phyloP scores from a whole-genome alignment of 2,888 invertebrate species.

The Phasia obesa region DNA sequence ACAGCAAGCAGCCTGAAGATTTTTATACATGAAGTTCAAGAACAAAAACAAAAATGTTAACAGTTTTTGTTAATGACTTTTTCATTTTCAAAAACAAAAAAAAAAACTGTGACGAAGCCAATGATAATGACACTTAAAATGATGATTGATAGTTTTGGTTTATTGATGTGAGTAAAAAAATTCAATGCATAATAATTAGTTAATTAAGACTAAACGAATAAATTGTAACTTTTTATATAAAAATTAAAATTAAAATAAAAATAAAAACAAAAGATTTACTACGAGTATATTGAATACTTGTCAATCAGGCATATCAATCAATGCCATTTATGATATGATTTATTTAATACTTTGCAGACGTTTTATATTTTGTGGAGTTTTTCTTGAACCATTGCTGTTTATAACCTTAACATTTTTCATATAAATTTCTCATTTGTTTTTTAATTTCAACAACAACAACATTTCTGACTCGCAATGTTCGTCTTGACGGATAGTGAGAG shows the following conservation, averaged over 20 bases:
- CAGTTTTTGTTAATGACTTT: slow-evolving; percentile 50
- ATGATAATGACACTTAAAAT: slow-evolving; percentile 42
- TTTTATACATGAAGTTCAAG: slow-evolving; percentile 3
- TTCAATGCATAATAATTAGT: slow-evolving; percentile 68
- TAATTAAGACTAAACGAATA: slow-evolving; percentile 33
- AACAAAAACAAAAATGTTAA: slow-evolving; percentile 1
- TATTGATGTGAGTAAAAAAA: slow-evolving; percentile 33
- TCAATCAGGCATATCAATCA: too few species aligned
- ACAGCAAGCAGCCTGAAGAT: slow-evolving; percentile 25
- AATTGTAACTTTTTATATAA: not conserved
- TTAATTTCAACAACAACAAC: too few species aligned
- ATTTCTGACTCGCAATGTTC: too few species aligned
- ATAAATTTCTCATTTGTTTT: too few species aligned
- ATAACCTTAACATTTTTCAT: too few species aligned
- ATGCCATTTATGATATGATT: too few species aligned
- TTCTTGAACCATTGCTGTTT: too few species aligned
- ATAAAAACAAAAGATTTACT: not conserved
- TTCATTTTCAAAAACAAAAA: slow-evolving; percentile 5
- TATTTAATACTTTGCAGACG: too few species aligned
- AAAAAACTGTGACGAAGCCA: slow-evolving; percentile 2
- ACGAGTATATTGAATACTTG: too few species aligned
- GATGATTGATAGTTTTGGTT: slow-evolving; percentile 60
- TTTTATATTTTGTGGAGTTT: too few species aligned
- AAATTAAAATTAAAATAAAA: slow-evolving; percentile 1
- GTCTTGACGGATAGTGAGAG: too few species aligned